phyloP scores from a whole-genome alignment of 2,113 vertebrate genomes.

The Phyllopteryx taeniolatus region DNA sequence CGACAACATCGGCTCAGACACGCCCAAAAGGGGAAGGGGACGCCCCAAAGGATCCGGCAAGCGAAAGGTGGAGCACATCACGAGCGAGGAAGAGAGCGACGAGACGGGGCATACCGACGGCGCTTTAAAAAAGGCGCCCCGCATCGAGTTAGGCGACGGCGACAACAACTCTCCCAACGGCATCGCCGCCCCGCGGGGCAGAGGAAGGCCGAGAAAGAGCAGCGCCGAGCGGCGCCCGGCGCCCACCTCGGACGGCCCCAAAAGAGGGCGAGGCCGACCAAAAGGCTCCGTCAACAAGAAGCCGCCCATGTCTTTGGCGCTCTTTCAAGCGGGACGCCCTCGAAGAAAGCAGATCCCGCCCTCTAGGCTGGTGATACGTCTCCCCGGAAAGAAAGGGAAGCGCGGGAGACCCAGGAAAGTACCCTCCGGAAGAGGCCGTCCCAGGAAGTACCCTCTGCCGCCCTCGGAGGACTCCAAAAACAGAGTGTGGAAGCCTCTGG shows the following conservation, averaged over 20 bases:
- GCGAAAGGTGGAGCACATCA: constrained; percentile 29
- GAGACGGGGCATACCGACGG: constrained; percentile 51
- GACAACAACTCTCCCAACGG: constrained; percentile 10
- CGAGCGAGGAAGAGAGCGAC: constrained; percentile 25
- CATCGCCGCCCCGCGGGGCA: constrained; percentile 14
- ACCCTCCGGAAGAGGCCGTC: constrained; percentile 54
- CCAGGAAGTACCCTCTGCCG: constrained; percentile 58
- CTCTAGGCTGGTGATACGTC: not conserved
- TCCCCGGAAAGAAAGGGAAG: constrained; percentile 7
- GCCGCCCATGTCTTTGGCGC: constrained; percentile 5
- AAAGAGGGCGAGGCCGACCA: constrained; percentile 56
- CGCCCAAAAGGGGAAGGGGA: constrained; percentile 32
- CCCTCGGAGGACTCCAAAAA: constrained; percentile 50
- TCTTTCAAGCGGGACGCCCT: constrained; percentile 15
- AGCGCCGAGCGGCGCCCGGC: not conserved
- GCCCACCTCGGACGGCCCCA: constrained; percentile 5
- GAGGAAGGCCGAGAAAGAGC: constrained; percentile 51
- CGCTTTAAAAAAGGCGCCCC: constrained; percentile 32
- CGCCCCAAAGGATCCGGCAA: constrained; percentile 47
- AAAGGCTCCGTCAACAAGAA: constrained; percentile 61
- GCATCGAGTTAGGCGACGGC: constrained; percentile 2
- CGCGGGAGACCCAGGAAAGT: constrained; percentile 38
- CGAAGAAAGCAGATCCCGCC: constrained; percentile 4
- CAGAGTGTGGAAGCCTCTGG: constrained; percentile 68
- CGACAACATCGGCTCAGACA: not conserved